Percentiles rank a stretch among this genome's conserved stretches.
These are phyloP conservation scores for Aphaenogaster rudis DNA, from an alignment of 1,140 invertebrate genomes.

Conservation along the genomic window DNA sequence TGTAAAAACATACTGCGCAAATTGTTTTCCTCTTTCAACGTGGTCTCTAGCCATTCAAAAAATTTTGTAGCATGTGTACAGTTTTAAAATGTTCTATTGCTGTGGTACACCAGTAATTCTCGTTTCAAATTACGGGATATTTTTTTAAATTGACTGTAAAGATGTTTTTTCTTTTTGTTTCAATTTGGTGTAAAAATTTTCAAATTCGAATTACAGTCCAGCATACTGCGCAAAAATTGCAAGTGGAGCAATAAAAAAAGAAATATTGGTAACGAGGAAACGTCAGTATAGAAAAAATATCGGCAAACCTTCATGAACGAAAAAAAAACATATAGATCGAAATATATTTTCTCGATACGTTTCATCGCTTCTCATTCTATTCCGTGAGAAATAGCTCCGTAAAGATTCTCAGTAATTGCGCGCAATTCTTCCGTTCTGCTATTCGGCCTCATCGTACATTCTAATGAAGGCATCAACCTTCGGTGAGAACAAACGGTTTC, in stretches of 20 bases:
- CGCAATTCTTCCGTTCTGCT: slow-evolving; percentile 53
- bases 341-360: slow-evolving; percentile 29
- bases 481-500: slow-evolving; percentile 61
- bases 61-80: neutral
- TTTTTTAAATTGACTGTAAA: slow-evolving; percentile 39
- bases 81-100: slow-evolving; percentile 28
- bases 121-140: slow-evolving; percentile 11
- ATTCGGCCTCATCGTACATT: slow-evolving; percentile 60
- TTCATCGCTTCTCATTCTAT: slow-evolving; percentile 40
- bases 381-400: slow-evolving; percentile 41
- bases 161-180: neutral
- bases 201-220: neutral
- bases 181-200: slow-evolving; percentile 2
- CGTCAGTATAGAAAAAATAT: slow-evolving; percentile 5
- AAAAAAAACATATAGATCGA: neutral
- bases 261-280: slow-evolving; percentile 6
- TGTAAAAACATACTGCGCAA: neutral
- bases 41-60: slow-evolving; percentile 1
- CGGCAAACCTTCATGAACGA: neutral
- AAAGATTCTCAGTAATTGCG: slow-evolving; percentile 43
- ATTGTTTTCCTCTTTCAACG: slow-evolving; percentile 15
- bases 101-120: slow-evolving; percentile 4
- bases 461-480: slow-evolving; percentile 63
- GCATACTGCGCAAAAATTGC: neutral
- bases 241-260: neutral